Evolutionary conservation across 64 coral and sea anemone genomes (phyloP).

Genomic region (Pocillopora damicornis): DNA sequence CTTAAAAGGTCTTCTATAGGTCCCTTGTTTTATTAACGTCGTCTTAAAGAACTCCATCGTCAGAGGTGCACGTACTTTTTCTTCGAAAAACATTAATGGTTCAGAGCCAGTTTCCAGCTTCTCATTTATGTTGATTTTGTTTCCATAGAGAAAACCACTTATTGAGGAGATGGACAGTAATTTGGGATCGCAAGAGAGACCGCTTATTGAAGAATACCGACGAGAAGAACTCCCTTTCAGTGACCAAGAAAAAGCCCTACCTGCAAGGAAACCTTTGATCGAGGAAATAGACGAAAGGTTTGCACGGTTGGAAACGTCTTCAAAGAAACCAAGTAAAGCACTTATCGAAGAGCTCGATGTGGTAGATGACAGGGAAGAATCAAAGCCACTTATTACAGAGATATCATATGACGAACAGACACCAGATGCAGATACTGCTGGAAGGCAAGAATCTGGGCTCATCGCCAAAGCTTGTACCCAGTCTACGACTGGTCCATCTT

Average conservation of each 20-base stretch:
- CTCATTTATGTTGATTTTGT: background rate
- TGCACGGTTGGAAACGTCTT: conserved; percentile 1
- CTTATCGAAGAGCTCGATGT: conserved; percentile 51
- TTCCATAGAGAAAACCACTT: conserved; percentile 9
- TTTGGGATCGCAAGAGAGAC: background rate
- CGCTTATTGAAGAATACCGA: conserved; percentile 6
- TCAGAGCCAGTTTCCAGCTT: background rate
- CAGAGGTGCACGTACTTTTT: no score
- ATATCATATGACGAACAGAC: background rate
- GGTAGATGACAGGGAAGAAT: background rate
- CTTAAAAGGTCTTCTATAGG: no score
- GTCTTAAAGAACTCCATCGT: no score
- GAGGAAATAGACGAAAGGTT: conserved; percentile 36
- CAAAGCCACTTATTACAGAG: background rate
- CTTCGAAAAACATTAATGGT: no score
- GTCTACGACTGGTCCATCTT: background rate
- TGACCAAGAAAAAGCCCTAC: background rate
- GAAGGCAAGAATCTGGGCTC: background rate
- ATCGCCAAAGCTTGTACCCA: background rate
- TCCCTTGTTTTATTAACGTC: no score
- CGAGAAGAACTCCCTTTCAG: background rate
- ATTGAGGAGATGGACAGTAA: conserved; percentile 35
- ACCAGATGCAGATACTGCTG: background rate
- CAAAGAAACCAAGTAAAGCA: background rate
- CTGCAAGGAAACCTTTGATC: background rate